Percentiles rank a stretch among this genome's conserved stretches.
Conservation (phyloP, 2,113 vertebrate genomes). For the Clinocottus analis region DNA sequence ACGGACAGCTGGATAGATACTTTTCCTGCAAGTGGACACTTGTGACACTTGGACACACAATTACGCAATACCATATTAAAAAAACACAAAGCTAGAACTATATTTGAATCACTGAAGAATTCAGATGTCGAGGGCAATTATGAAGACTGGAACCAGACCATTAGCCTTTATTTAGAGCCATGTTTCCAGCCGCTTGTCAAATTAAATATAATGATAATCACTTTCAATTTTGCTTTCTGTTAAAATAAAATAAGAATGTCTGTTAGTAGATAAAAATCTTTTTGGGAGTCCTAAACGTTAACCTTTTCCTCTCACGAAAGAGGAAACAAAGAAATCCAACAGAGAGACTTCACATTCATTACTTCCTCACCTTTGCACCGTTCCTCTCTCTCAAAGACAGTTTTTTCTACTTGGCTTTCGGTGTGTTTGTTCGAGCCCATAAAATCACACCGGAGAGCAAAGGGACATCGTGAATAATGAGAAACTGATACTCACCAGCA, state of each 20-base stretch:
- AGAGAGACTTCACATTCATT: not conserved
- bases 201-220: not conserved
- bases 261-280: no score
- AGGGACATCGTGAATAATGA: conserved; percentile 50
- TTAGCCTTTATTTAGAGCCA: not conserved
- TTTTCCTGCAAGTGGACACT: no score
- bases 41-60: no score
- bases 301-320: not conserved
- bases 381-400: not conserved
- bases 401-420: conserved; percentile 16
- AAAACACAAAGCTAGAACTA: not conserved
- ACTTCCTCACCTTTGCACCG: not conserved
- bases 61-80: no score
- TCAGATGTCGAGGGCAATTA: not conserved
- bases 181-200: not conserved
- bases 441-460: conserved; percentile 35
- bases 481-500: conserved; percentile 26
- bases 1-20: no score
- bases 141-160: not conserved
- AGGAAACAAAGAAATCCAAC: not conserved
- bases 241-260: not conserved
- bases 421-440: conserved; percentile 11
- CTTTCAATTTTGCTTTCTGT: not conserved
- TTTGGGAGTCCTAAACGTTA: not conserved
- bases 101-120: not conserved